Conservation (phyloP, 1,140 invertebrate genomes). For the Episyrphus balteatus region DNA sequence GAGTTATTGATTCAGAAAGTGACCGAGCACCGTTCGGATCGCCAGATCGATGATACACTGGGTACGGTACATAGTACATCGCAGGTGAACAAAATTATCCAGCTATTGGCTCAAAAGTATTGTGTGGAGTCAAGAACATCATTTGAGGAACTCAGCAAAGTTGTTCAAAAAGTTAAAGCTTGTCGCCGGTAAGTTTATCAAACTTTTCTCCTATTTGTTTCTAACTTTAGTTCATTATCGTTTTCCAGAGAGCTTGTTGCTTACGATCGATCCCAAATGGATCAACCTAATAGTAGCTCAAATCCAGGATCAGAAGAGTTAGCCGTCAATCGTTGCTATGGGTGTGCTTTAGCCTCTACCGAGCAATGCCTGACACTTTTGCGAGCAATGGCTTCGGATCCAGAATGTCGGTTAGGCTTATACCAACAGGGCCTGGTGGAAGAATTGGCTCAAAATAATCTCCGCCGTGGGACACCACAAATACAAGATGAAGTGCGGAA, state of each 20-base stretch:
- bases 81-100: constrained; percentile 74
- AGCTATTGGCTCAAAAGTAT: constrained; percentile 82
- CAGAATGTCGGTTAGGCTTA: constrained; percentile 61
- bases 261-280: constrained; percentile 75
- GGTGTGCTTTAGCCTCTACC: constrained; percentile 74
- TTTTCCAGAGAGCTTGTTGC: constrained; percentile 66
- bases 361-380: constrained; percentile 90
- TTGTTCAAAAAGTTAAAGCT: constrained; percentile 83
- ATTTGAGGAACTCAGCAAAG: constrained; percentile 93
- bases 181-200: constrained; percentile 47
- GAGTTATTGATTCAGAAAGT: constrained; percentile 46
- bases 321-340: constrained; percentile 58
- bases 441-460: constrained; percentile 83
- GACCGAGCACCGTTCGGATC: constrained; percentile 31
- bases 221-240: constrained; percentile 10
- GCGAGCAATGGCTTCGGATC: constrained; percentile 79
- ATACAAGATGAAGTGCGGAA: constrained; percentile 79
- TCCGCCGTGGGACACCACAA: constrained; percentile 65
- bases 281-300: constrained; percentile 30
- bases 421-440: constrained; percentile 80
- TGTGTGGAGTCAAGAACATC: constrained; percentile 88
- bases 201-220: background rate
- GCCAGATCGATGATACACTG: constrained; percentile 36
- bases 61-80: constrained; percentile 41
- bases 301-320: constrained; percentile 10